Evolutionary conservation across 2,888 invertebrate genomes (phyloP).

Genomic region (Raillietiella orientalis): DNA sequence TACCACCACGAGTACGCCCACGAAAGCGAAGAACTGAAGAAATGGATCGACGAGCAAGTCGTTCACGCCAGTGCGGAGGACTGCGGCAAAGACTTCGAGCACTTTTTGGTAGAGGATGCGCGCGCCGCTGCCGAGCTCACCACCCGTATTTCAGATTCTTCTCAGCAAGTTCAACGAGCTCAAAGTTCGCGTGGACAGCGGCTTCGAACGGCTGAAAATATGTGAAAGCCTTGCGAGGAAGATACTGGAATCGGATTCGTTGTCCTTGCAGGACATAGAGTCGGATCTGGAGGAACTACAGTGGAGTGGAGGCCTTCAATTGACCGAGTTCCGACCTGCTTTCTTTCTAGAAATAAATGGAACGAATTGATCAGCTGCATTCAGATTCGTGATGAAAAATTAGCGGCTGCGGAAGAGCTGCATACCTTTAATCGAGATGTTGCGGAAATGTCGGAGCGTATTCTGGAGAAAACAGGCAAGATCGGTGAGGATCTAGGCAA

Average conservation of each 20-base stretch:
- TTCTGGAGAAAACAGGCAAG: constrained; percentile 44
- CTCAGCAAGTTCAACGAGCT: constrained; percentile 76
- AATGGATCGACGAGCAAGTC: constrained; percentile 71
- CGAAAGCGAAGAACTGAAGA: constrained; percentile 59
- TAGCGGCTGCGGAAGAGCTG: constrained; percentile 82
- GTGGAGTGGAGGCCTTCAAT: no score
- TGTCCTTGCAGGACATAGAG: no score
- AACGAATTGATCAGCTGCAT: constrained; percentile 54
- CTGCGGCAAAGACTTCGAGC: constrained; percentile 78
- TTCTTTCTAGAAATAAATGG: constrained; percentile 23
- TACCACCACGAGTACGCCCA: constrained; percentile 66
- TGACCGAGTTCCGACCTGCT: no score
- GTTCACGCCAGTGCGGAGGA: constrained; percentile 66
- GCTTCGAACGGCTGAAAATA: constrained; percentile 59
- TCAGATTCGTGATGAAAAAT: constrained; percentile 45
- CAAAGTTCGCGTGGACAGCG: constrained; percentile 59
- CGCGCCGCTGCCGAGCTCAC: no score
- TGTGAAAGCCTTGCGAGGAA: constrained; percentile 69
- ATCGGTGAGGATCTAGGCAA: constrained; percentile 38
- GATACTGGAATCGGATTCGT: no score
- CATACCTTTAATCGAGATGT: constrained; percentile 91
- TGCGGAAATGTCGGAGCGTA: constrained; percentile 56
- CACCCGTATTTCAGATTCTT: constrained; percentile 26
- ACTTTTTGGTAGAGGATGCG: constrained; percentile 43
- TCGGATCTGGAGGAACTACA: no score